Evolutionary conservation across 1,140 invertebrate genomes (phyloP), one percentile per base, ranked within the genome.

Genomic region (Telenomus remus): DNA sequence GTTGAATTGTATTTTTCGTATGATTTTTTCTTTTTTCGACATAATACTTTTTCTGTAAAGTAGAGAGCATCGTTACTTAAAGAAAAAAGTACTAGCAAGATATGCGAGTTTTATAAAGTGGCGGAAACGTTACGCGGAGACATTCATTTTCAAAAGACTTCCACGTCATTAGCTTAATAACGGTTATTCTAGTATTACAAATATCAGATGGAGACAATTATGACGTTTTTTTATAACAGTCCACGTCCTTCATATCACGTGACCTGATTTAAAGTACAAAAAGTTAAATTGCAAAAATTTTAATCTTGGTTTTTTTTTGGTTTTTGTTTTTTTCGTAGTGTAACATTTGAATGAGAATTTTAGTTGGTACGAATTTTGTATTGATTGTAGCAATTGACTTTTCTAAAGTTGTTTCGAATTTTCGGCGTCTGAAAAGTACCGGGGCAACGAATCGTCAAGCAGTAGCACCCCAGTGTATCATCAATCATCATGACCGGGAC

Each of bases 61-160:
- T 70, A 61, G 51, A 70, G 60, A 70, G 56, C 66, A 49, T 70
- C 56, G 56, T 61, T 70, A 70, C 51, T 70, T 49, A 19, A 70
- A 70, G 56, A 69, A 61, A 70, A 70, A 70, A 70, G 66, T 70
- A 61, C 34, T 9, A 47, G 43, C 56, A 55, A 70, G 51, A 70
- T 70, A 70, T 61, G 66, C 33, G 56, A 61, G 66, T 54, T 70
- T 70, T 70, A 70, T 70, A 70, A 70, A 70, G 66, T 70, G 57
- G 57, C 57, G 66, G 56, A 69, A 69, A 69, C 65, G 65, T 69
- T 69, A 60, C 16, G 56, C 35, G 48, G 19, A 49, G 66, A 61
- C 66, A 55, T 70, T 70, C 44, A 55, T 70, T 70, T 61, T 61
- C 56, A 61, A 70, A 70, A 61, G 66, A 70, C 44, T 61, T 70